phyloP scores from a whole-genome alignment of 30 jellyfish, hydroid and myxozoan genomes.

The Chironex yamaguchii region DNA sequence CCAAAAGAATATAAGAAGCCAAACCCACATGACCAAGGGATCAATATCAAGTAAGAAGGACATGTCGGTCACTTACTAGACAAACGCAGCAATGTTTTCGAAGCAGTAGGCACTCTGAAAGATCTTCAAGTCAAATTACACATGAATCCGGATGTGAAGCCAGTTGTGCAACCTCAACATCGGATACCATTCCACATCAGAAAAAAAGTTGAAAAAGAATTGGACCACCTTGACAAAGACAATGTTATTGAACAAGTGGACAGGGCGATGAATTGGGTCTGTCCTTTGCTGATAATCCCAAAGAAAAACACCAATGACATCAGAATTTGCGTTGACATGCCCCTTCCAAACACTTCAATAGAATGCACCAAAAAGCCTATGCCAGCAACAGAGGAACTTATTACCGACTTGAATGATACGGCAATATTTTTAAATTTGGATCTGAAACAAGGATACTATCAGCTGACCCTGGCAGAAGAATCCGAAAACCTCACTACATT shows the following conservation, averaged over 20 bases:
- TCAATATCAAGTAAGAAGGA: too few relatives aligned
- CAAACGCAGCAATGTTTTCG: slow-evolving; percentile 41
- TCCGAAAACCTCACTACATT: slow-evolving; percentile 9
- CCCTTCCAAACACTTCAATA: slow-evolving; percentile 43
- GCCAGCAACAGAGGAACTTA: slow-evolving; percentile 15
- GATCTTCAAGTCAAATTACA: slow-evolving; percentile 64
- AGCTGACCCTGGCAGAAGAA: slow-evolving; percentile 12
- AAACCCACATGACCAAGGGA: too few relatives aligned
- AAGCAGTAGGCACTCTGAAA: slow-evolving; percentile 66
- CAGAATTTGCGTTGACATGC: slow-evolving; percentile 72
- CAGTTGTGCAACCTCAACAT: slow-evolving; percentile 59
- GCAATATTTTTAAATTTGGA: not conserved
- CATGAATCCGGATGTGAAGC: slow-evolving; percentile 37
- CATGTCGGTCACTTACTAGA: not conserved
- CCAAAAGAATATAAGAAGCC: too few relatives aligned
- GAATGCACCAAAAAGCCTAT: slow-evolving; percentile 42
- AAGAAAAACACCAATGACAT: slow-evolving; percentile 54
- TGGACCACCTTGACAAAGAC: slow-evolving; percentile 49
- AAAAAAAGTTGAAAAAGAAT: slow-evolving; percentile 56
- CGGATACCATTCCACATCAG: slow-evolving; percentile 63
- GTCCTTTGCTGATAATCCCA: slow-evolving; percentile 72
- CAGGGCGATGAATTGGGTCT: slow-evolving; percentile 81
- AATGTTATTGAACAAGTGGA: slow-evolving; percentile 63
- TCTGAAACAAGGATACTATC: not conserved
- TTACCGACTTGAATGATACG: not conserved